Conservation (phyloP, 1,140 invertebrate genomes). For the Scaptomyza graminum region DNA sequence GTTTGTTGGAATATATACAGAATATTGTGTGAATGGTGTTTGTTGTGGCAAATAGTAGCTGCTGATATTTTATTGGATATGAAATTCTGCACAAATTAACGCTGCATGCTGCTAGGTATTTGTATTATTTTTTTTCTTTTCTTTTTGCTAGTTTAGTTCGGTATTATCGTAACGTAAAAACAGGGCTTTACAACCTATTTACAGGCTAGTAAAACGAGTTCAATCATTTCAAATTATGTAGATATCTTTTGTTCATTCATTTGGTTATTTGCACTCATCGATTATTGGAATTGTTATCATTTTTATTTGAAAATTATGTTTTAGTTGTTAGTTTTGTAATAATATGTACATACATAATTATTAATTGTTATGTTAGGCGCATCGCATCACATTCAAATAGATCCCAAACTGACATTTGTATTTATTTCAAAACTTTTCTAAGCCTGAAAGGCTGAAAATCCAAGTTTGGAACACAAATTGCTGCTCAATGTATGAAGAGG, state of each 20-base stretch:
- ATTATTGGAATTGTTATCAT: constrained; percentile 5
- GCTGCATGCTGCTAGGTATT: constrained; percentile 75
- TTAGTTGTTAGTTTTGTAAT: constrained; percentile 25
- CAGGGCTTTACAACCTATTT: constrained; percentile 84
- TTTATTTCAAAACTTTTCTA: not conserved
- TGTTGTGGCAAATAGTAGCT: constrained; percentile 3
- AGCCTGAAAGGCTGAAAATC: constrained; percentile 1
- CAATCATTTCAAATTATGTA: constrained; percentile 61
- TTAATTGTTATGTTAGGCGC: constrained; percentile 4
- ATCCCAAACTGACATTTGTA: constrained; percentile 4
- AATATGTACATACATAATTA: constrained; percentile 25
- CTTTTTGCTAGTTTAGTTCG: constrained; percentile 64
- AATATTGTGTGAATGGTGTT: not conserved
- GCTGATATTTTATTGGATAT: constrained; percentile 65
- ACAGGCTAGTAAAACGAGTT: constrained; percentile 84
- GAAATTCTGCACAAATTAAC: constrained; percentile 81
- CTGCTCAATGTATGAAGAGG: no score
- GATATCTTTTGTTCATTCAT: constrained; percentile 8
- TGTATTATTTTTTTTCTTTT: no score
- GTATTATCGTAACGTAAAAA: constrained; percentile 77
- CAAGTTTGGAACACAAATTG: not conserved
- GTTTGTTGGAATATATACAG: constrained; percentile 2
- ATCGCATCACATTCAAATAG: not conserved
- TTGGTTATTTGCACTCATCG: constrained; percentile 27
- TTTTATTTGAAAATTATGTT: not conserved